Percentiles rank a stretch among this genome's conserved stretches.
phyloP scores from a whole-genome alignment of 2,113 vertebrate genomes.

The Galemys pyrenaicus region DNA sequence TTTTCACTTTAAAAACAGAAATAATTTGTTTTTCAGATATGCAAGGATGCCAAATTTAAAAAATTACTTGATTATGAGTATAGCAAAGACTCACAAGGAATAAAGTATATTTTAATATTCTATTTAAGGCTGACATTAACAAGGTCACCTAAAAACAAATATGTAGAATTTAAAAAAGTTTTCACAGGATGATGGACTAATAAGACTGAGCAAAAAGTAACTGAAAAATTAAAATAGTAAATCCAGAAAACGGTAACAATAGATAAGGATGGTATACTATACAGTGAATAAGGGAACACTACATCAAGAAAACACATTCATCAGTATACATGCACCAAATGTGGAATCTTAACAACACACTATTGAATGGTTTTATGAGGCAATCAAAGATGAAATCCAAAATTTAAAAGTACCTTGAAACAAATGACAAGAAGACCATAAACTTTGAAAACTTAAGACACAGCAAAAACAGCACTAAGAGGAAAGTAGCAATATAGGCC shows the following conservation, averaged over 20 bases:
- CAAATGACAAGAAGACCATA: no score
- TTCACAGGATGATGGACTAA: background rate
- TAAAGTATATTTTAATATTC: slow-evolving; percentile 36
- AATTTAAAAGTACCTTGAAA: no score
- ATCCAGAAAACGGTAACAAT: background rate
- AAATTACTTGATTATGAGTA: slow-evolving; percentile 31
- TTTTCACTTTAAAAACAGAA: slow-evolving; percentile 21
- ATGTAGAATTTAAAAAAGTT: slow-evolving; percentile 2
- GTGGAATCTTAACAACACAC: no score
- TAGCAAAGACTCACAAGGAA: background rate
- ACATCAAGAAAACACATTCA: no score
- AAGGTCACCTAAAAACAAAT: background rate
- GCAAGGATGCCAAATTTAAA: slow-evolving; percentile 51
- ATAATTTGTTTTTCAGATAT: background rate
- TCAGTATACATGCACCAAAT: no score
- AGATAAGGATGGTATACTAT: no score
- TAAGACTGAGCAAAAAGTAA: background rate
- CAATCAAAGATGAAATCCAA: no score
- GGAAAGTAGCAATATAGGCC: no score
- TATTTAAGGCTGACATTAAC: slow-evolving; percentile 42
- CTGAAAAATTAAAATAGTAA: background rate
- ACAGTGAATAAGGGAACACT: no score
- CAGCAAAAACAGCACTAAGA: no score
- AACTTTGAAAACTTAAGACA: no score
- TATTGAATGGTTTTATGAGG: no score